Conservation (phyloP, 2,888 invertebrate species). For the Theretra japonica region DNA sequence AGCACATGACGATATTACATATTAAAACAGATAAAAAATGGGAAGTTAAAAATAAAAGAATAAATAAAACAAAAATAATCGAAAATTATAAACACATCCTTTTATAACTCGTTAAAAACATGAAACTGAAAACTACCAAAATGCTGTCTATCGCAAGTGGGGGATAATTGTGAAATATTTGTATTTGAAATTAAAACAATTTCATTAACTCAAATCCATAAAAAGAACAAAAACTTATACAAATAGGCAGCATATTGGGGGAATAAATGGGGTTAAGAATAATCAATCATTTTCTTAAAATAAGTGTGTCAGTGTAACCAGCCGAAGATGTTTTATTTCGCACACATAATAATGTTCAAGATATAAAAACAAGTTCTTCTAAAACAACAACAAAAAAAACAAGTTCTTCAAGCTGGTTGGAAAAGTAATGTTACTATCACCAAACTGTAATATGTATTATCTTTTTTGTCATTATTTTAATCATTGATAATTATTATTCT, state of each 20-base stretch:
- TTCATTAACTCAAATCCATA: no score
- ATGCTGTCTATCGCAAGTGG: slow-evolving; percentile 7
- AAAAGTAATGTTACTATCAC: background rate
- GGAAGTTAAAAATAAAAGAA: background rate
- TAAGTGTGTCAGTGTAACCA: slow-evolving; percentile 8
- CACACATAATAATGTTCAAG: background rate
- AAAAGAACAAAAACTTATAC: background rate
- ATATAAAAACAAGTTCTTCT: background rate
- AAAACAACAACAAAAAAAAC: no score
- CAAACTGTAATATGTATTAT: no score
- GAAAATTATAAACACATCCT: slow-evolving; percentile 43
- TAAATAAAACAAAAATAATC: slow-evolving; percentile 10
- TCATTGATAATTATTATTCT: no score
- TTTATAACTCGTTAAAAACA: slow-evolving; percentile 27
- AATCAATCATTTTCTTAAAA: background rate
- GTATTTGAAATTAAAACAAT: no score
- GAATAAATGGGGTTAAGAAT: slow-evolving; percentile 5
- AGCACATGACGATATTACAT: background rate
- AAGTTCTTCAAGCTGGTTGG: background rate
- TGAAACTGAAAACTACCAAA: slow-evolving; percentile 21
- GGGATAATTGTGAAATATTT: background rate
- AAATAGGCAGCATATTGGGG: slow-evolving; percentile 11
- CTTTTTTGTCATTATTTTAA: no score
- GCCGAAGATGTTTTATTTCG: background rate
- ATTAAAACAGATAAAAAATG: background rate